phyloP scores from a whole-genome alignment of 2,888 invertebrate genomes.

The Sturmia bella region DNA sequence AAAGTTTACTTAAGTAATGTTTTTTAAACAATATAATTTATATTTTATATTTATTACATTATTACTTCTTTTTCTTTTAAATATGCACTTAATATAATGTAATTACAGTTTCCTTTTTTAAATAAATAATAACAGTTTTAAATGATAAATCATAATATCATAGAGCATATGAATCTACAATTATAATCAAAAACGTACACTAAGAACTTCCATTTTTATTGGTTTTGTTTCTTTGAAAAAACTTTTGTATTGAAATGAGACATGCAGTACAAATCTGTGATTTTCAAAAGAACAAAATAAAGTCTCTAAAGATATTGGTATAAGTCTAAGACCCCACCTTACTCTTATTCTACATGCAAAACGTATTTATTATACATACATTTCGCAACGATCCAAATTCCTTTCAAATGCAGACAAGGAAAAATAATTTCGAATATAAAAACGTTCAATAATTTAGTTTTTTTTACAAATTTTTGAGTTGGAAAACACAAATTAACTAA shows the following conservation, averaged over 20 bases:
- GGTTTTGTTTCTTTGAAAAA: slow-evolving; percentile 18
- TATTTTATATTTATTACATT: slow-evolving; percentile 47
- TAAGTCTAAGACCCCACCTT: too few species aligned
- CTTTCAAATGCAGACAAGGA: too few species aligned
- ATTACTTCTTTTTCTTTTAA: slow-evolving; percentile 38
- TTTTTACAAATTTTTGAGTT: too few species aligned
- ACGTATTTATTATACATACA: too few species aligned
- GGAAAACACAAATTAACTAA: too few species aligned
- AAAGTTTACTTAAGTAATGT: slow-evolving; percentile 14
- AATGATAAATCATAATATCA: slow-evolving; percentile 63
- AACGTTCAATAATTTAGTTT: too few species aligned
- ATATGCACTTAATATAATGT: slow-evolving; percentile 66
- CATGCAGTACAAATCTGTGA: slow-evolving; percentile 27
- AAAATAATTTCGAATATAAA: too few species aligned
- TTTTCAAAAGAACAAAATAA: not conserved
- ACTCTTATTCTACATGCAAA: too few species aligned
- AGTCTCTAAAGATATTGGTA: too few species aligned
- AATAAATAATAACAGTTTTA: slow-evolving; percentile 63
- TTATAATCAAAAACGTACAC: slow-evolving; percentile 67
- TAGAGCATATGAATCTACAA: slow-evolving; percentile 56
- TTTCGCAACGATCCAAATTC: too few species aligned
- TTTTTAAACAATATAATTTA: slow-evolving; percentile 59
- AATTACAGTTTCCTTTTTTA: slow-evolving; percentile 62
- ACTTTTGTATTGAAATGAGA: slow-evolving; percentile 45
- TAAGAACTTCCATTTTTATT: slow-evolving; percentile 46